Evolutionary conservation across 2,113 vertebrate species (phyloP), one percentile per base, ranked within the genome.

Genomic region (Pungitius pungitius): DNA sequence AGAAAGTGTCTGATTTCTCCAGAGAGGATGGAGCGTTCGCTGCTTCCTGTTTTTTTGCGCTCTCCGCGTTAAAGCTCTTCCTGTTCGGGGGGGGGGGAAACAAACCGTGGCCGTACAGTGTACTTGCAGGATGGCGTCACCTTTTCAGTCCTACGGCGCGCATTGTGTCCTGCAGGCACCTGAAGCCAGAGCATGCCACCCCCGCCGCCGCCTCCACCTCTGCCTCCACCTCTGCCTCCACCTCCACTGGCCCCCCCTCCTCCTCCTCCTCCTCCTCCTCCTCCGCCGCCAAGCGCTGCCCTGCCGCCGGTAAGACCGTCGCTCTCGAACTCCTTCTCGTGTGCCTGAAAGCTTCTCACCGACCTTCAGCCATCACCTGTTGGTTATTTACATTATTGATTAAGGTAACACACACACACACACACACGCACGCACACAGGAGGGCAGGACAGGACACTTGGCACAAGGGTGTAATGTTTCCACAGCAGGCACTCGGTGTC

Each of bases 1-100:
- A 30, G 30, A 5, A 5, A 30, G 30, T 77, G 72, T 85, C 64
- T 22, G 71, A 78, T 87, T 92, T 89, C 89, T 90, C 73, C 26
- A 22, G 73, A 84, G 80, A 89, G 87, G 88, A 89, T 84, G 86
- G 78, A 82, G 77, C 5, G 43, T 70, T 86, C 20, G 43, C 85
- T 85, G 88, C 70, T 89, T 92, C 91, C 88, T 93, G 89, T 92
- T 91, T 88, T 92, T 91, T 88, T 87, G 75, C 17, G 40, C 67
- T 17, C 51, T 37, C n/a, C 4, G 30, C 27, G 57, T 75, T 78
- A 84, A 81, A 85, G 67, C 73, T 4, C 73, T 88, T 92, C 86
- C 88, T 90, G 66, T 85, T 62, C 69, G 65, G 73, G 37, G 60
- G 77, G 58, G 54, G 45, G 55, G 63, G 56, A 22, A 33, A 51